Conservation (phyloP, 2,888 invertebrate genomes). For the Norana najaformis region DNA sequence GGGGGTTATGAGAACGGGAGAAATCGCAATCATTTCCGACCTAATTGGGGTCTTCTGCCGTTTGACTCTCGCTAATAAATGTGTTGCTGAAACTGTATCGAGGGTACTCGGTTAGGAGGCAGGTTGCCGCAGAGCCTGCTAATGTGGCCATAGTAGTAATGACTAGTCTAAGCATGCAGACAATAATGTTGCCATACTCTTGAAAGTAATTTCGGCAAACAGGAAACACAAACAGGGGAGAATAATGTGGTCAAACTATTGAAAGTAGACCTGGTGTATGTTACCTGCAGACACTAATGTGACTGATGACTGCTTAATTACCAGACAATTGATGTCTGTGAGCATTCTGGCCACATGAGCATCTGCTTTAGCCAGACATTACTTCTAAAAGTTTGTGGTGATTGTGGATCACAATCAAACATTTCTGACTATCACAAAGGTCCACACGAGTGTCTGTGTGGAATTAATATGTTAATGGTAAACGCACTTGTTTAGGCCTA, state of each 20-base stretch:
- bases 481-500: too few species aligned
- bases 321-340: not conserved
- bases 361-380: too few species aligned
- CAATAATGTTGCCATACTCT: not conserved
- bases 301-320: not conserved
- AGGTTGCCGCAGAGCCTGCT: not conserved
- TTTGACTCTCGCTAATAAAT: not conserved
- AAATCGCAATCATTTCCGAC: constrained; percentile 7
- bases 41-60: constrained; percentile 13
- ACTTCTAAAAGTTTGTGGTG: not conserved
- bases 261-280: not conserved
- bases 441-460: not conserved
- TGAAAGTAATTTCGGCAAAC: not conserved
- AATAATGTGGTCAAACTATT: not conserved
- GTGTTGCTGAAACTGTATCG: constrained; percentile 13
- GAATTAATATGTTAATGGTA: not conserved
- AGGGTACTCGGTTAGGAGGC: constrained; percentile 5
- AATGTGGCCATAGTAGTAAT: not conserved
- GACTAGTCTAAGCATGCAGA: not conserved
- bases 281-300: not conserved
- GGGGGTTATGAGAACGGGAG: not conserved
- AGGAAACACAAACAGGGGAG: too few species aligned
- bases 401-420: not conserved
- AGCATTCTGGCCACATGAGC: not conserved
- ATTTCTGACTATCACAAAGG: not conserved